Conservation (phyloP, 2,888 invertebrate genomes). For the Leucophora obtusa region DNA sequence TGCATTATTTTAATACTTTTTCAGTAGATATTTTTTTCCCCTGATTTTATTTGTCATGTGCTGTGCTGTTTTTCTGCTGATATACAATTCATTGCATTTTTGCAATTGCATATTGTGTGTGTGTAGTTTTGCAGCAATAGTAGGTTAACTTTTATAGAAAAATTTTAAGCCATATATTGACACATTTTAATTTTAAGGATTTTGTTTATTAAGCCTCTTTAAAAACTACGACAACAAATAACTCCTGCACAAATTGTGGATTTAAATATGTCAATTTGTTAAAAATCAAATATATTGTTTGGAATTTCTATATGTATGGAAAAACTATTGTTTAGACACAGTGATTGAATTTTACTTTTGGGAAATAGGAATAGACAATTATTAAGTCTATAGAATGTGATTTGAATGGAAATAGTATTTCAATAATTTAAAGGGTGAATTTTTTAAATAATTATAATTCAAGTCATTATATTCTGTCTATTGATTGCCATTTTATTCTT, state of each 20-base stretch:
- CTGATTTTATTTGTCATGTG: not conserved
- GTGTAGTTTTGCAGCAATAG: not conserved
- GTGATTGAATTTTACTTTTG: not conserved
- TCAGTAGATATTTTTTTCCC: constrained; percentile 30
- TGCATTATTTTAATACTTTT: constrained; percentile 60
- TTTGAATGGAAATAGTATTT: too few relatives aligned
- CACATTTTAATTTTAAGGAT: constrained; percentile 65
- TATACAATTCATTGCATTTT: not conserved
- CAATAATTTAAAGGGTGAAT: too few relatives aligned
- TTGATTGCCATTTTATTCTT: too few relatives aligned
- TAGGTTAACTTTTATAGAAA: constrained; percentile 54
- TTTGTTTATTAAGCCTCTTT: constrained; percentile 60
- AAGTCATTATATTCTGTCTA: too few relatives aligned
- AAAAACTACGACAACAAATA: not conserved
- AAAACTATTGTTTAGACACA: not conserved
- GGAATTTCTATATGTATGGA: not conserved
- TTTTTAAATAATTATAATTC: too few relatives aligned
- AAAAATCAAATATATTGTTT: constrained; percentile 13
- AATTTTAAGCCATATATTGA: constrained; percentile 63
- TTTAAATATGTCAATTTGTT: constrained; percentile 57
- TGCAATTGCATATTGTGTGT: not conserved
- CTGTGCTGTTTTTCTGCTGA: constrained; percentile 20
- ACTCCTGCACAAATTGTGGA: constrained; percentile 50
- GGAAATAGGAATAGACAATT: not conserved
- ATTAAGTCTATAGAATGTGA: too few relatives aligned